These are phyloP conservation scores for Patella depressa DNA, from an alignment of 2,888 invertebrate species.

Conservation along the genomic window DNA sequence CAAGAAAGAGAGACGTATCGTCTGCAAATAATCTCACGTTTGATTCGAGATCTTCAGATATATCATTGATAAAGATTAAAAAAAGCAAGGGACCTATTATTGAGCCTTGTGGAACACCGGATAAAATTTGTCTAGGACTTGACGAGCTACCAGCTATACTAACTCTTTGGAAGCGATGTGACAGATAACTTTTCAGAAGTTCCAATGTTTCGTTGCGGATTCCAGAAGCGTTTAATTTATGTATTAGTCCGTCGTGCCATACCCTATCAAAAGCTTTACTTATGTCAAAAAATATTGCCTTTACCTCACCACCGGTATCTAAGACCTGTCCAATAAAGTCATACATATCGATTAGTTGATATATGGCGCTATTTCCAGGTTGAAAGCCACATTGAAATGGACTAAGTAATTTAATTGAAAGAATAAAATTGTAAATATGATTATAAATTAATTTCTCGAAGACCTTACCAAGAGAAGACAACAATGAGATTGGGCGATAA, in stretches of 20 bases:
- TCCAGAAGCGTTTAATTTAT: background rate
- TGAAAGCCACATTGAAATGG: background rate
- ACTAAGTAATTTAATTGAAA: too few relatives aligned
- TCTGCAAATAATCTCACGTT: background rate
- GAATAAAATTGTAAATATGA: background rate
- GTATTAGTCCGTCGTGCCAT: background rate
- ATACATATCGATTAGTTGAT: background rate
- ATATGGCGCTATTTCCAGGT: background rate
- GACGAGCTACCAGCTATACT: background rate
- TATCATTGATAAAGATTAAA: background rate
- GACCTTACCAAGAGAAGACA: background rate
- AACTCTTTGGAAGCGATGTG: background rate
- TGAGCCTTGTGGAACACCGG: background rate
- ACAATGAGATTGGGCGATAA: conserved; percentile 4
- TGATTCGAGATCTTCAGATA: background rate
- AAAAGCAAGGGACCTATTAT: background rate
- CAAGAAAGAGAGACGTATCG: background rate
- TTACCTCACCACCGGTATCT: background rate
- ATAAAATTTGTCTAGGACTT: background rate
- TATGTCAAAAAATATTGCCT: background rate
- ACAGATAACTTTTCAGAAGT: background rate
- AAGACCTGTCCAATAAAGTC: background rate
- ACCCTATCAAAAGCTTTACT: conserved; percentile 2
- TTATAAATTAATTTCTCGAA: background rate
- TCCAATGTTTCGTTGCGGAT: background rate